Base-by-base conservation (phyloP, 2,888 invertebrate species). In the Prenolepis imparis region DNA sequence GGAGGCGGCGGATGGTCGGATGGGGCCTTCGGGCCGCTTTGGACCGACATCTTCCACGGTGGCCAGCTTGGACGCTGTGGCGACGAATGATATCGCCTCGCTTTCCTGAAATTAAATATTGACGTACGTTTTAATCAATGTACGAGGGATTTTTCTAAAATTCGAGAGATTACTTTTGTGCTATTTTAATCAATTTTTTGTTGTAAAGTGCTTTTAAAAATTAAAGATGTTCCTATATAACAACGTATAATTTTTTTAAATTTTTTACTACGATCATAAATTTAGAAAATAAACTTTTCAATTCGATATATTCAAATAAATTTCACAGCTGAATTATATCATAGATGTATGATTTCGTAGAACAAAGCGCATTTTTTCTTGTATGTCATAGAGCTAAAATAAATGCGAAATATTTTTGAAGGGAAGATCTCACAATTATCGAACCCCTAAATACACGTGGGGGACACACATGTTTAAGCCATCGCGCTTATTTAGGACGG, bases 21-120 rank as follows among this genome's bases (percentile, higher is more conserved):
- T 86, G 86, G 90, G 88, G 88, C 90, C 91, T 91, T 93, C 94
- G 95, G 97, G 96, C 96, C 96, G 96, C 96, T 96, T 96, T 95
- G 96, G 96, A 96, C 96, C 96, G 96, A 95, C 96, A 96, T 97
- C 96, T 96, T 96, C 96, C 95, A 96, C 96, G 97, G 97, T 96
- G 96, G 97, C 97, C 97, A 97, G 97, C 96, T 97, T 96, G 97
- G 96, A 96, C 95, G 93, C 93, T 93, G 93, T 93, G 94, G 95
- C 95, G 94, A 95, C 94, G 93, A 94, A 92, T 91, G 93, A 92
- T 93, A 93, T 94, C 95, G 95, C 93, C 94, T 94, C 94, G 92
- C 95, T 93, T 92, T 94, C 94, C 95, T 95, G 87, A 32, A 85
- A 85, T n/a, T 32, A 32, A 3, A 80, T 12, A 1, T 41, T 41